Evolutionary conservation across 2,113 vertebrate species (phyloP), one percentile per base, ranked within the genome.

Genomic region (Phylloscopus trochiloides): DNA sequence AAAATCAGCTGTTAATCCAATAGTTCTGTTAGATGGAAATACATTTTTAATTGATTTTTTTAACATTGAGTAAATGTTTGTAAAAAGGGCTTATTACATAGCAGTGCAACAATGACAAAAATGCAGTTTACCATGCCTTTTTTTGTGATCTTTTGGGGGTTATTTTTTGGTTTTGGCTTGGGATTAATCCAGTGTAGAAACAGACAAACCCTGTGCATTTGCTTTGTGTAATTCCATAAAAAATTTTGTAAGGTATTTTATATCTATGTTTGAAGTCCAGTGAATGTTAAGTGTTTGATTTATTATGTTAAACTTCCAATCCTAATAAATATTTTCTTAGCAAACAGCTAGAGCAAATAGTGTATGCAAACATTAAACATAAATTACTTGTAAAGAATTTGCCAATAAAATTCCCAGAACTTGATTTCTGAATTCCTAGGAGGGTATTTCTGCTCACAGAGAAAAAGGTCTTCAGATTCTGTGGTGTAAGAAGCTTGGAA

Each of bases 301-400:
- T 97, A 91, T 90, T 96, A 95, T 97, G 97, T 97, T 97, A 96
- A 96, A 96, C 91, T 97, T 91, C 82, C 92, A 88, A 94, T 95
- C 76, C 81, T 96, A 97, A 97, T 97, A 97, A 97, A 97, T 97
- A 97, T 97, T 97, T 97, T 97, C 97, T 94, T 97, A 97, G 96
- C 95, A 97, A 97, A 97, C 81, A 63, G 85, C 88, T 96, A 90
- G 65, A 97, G 78, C 51, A 88, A 77, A 88, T 48, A 34, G 72
- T 87, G 93, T 96, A 89, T 94, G 70, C 73, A 81, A 90, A 75
- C 50, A 45, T 76, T 84, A 36, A 95, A 36, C 70, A 72, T 55
- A 62, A 95, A 86, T 70, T 88, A 86, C 70, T 85, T 95, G 84
- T 81, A 88, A 79, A 72, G 31, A 66, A 84, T 63, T 72, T 73